Percentiles rank a stretch among this genome's conserved stretches.
These are phyloP conservation scores for Vimba vimba DNA, from an alignment of 2,113 vertebrate species.

Conservation along the genomic window DNA sequence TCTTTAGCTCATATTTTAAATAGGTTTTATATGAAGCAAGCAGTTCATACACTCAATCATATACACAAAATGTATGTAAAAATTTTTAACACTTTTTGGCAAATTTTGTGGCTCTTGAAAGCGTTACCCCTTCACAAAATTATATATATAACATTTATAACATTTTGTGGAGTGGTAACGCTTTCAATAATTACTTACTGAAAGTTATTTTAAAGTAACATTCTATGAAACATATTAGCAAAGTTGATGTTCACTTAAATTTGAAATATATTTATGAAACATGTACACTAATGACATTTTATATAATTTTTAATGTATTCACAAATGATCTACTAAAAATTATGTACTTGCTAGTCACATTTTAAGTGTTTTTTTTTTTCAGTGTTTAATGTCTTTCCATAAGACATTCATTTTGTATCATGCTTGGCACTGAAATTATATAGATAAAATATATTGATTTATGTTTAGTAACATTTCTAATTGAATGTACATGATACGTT, in stretches of 20 bases:
- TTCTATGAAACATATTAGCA: too few relatives aligned
- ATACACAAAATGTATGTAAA: neutral
- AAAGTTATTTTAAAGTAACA: too few relatives aligned
- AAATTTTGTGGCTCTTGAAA: neutral
- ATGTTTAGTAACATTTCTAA: neutral
- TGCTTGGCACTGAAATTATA: neutral
- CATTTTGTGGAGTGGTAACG: too few relatives aligned
- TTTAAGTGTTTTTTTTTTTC: neutral
- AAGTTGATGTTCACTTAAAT: too few relatives aligned
- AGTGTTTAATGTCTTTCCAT: neutral
- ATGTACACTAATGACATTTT: neutral
- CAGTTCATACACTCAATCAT: neutral
- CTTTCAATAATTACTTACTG: too few relatives aligned
- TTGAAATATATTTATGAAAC: too few relatives aligned
- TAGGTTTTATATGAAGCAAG: neutral
- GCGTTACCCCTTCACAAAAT: too few relatives aligned
- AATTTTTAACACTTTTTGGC: neutral
- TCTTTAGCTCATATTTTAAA: neutral
- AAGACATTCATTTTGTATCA: neutral
- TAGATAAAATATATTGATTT: too few relatives aligned
- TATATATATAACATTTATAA: too few relatives aligned
- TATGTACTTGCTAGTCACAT: neutral
- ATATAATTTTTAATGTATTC: neutral
- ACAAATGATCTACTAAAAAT: neutral
- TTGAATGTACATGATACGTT: neutral